A percentile compares a stretch with the other conserved stretches of the same genome.
phyloP scores from a whole-genome alignment of 1,140 invertebrate species.

The Aphis gossypii region DNA sequence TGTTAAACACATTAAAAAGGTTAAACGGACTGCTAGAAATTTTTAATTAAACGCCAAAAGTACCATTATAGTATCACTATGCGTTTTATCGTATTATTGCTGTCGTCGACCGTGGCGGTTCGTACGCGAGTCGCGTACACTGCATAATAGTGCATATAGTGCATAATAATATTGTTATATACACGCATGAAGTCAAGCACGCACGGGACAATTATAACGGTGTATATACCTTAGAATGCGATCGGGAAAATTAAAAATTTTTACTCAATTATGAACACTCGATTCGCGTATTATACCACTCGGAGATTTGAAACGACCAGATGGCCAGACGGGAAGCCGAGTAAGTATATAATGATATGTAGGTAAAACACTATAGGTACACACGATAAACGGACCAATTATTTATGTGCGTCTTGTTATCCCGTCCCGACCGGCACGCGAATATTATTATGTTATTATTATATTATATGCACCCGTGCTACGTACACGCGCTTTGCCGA shows the following conservation, averaged over 20 bases:
- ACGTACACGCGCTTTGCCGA: not conserved
- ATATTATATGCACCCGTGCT: not conserved
- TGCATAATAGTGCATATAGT: not conserved
- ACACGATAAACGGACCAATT: not conserved
- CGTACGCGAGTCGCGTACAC: not conserved
- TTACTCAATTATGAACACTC: not conserved
- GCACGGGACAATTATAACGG: not conserved
- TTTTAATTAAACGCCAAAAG: slow-evolving; percentile 6
- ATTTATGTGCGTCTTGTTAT: not conserved
- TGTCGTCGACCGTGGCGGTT: not conserved
- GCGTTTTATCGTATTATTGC: not conserved
- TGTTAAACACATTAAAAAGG: not conserved
- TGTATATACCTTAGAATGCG: not conserved
- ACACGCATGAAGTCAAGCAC: not conserved
- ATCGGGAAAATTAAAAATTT: not conserved
- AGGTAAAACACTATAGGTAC: not conserved
- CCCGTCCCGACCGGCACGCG: no score
- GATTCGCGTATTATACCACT: not conserved
- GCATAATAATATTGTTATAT: not conserved
- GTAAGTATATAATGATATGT: not conserved
- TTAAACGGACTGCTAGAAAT: not conserved
- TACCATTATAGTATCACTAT: not conserved
- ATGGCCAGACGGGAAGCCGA: not conserved
- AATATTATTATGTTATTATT: not conserved
- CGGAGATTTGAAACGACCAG: no score